These are phyloP conservation scores for Drosophila sucinea DNA, from an alignment of 1,140 invertebrate species.

Conservation along the genomic window DNA sequence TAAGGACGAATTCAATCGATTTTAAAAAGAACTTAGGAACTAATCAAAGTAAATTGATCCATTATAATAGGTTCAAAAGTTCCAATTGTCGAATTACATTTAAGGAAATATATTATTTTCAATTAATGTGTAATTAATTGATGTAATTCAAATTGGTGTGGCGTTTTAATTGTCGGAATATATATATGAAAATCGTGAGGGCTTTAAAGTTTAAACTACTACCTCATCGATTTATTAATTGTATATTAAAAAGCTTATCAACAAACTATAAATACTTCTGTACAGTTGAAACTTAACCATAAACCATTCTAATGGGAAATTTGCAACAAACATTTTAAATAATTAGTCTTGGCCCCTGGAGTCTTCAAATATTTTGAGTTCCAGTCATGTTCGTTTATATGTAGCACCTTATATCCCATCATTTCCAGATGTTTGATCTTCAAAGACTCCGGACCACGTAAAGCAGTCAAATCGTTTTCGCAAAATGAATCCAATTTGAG, in stretches of 20 bases:
- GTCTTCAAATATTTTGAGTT: conserved; percentile 83
- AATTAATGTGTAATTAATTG: no score
- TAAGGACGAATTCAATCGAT: no score
- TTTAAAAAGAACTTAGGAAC: no score
- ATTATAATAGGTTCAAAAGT: no score
- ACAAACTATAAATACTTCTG: neutral
- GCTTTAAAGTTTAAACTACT: no score
- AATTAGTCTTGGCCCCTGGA: conserved; percentile 81
- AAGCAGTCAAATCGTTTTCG: conserved; percentile 72
- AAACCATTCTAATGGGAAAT: conserved; percentile 43
- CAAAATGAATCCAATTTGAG: conserved; percentile 80
- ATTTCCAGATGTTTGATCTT: conserved; percentile 86
- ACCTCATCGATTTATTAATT: no score
- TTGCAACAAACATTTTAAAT: conserved; percentile 79
- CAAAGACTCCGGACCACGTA: conserved; percentile 83
- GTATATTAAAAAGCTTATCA: neutral
- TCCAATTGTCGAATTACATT: no score
- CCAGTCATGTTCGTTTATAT: conserved; percentile 85
- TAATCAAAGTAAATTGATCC: no score
- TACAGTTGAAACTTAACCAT: neutral
- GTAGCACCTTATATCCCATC: conserved; percentile 85
- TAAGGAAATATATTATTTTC: no score
- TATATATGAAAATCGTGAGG: no score
- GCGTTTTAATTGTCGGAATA: no score
- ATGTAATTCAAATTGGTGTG: no score